phyloP scores from a whole-genome alignment of 2,113 vertebrate species.

The Onychostoma macrolepis region DNA sequence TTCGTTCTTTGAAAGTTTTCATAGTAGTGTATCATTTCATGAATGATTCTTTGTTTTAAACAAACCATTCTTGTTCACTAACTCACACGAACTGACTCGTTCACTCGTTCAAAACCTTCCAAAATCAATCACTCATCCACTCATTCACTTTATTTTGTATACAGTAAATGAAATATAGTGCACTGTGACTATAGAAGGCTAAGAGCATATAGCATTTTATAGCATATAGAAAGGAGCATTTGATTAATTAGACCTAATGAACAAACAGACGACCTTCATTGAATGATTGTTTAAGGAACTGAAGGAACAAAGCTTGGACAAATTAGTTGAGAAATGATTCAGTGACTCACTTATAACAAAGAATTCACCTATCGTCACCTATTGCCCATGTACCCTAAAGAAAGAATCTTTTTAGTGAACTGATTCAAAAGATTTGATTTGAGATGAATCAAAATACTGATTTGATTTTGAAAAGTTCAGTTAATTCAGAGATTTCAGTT shows the following conservation, averaged over 20 bases:
- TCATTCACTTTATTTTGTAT: not conserved
- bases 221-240: not conserved
- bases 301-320: not conserved
- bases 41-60: not conserved
- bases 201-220: not conserved
- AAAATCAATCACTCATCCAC: not conserved
- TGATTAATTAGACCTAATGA: not conserved
- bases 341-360: not conserved
- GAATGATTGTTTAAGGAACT: not conserved
- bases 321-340: not conserved
- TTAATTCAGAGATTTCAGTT: not conserved
- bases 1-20: not conserved
- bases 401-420: not conserved
- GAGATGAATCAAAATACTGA: not conserved
- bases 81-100: not conserved
- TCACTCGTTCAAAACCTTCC: not conserved
- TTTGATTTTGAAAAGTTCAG: not conserved
- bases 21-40: not conserved
- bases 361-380: not conserved
- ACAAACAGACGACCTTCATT: not conserved
- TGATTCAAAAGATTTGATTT: not conserved
- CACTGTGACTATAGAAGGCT: not conserved
- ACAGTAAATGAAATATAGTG: not conserved
- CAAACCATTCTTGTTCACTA: not conserved
- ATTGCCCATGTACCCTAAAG: not conserved